Evolutionary conservation across 1,140 invertebrate species (phyloP), one percentile per base, ranked within the genome.

Genomic region (Drosophila teissieri): DNA sequence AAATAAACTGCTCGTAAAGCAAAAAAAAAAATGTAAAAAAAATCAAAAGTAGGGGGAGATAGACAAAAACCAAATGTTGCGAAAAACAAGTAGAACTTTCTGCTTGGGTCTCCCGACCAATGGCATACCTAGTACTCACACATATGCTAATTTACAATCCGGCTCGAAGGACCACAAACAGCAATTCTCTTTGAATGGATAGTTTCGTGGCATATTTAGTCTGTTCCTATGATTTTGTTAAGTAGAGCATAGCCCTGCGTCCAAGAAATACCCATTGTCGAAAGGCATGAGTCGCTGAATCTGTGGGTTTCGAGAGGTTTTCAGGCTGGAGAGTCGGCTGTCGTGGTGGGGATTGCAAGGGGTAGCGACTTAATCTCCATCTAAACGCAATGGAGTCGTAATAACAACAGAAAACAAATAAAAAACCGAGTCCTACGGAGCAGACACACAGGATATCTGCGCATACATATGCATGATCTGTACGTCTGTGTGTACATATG

Each of bases 351-450:
- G 5, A 11, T 27, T 11, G 19, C 42, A 27, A 36, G 57, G 45
- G 24, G 48, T 52, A 67, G 84, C 72, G 83, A 89, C 83, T 88
- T 88, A 88, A 88, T 88, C 83, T 88, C 80, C 83, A 88, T 88
- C 83, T 88, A 88, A 88, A 88, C 83, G 83, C 84, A 88, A 89
- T 88, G 83, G 83, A 88, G 83, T 89, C 83, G 83, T 89, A 88
- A 88, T 88, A 88, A 88, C 80, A 89, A 80, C 79, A 56, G 80
- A 83, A 89, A 83, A 76, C 84, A 89, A 88, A 88, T 89, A 88
- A 84, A 86, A 88, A 88, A 74, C 67, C 61, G 46, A 77, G 77
- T 61, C 67, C 54, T 40, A 42, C 42, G 19, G 19, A 69, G 44
- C 46, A 53, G 52, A 60, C 46, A 61, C 51, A 61, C 44, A 39